Evolutionary conservation across 37 sponge, comb jelly and placozoan species (phyloP), one percentile per base, ranked within the genome.

Genomic region (Halichondria panicea): DNA sequence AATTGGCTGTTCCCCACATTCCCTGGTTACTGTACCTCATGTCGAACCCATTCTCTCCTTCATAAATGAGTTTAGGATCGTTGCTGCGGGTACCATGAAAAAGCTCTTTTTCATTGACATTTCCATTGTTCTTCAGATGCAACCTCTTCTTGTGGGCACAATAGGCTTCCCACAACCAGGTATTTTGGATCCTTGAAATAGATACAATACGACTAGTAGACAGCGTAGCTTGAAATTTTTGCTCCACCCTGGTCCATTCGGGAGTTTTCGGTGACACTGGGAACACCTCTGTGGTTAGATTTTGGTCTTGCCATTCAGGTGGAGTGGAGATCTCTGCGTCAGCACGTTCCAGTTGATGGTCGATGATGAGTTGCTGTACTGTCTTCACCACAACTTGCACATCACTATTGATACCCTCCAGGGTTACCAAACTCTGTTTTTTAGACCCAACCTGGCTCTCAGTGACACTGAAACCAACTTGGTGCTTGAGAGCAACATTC

Each of bases 1-100:
- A 93, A 55, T 85, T 89, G 28, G 82, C 94, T 43, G 57, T 39
- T 35, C 94, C 94, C 94, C 94, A 93, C 90, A 89, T 86, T 7
- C 94, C 94, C 27, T 25, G 37, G 32, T 50, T 31, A 42, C 85
- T 62, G 66, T 59, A 88, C 11, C 94, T 72, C 87, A 88, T 86
- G 76, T 93, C 94, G 89, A 92, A 92, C 4, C 88, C 88, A 46
- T 88, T 74, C 34, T 88, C 93, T 32, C 76, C 77, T 34, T 79
- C 81, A 66, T 92, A 92, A 27, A 92, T 88, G 11, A 28, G 44
- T 28, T 64, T 77, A 18, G 93, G 93, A 25, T 72, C 69, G 62
- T 83, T 92, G n/a, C 43, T 53, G 31, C 93, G 68, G 44, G 93
- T 92, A 1, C 93, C 93, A 66, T 92, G 93, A 60, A 88, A 92